Base-by-base conservation (phyloP, 1,140 invertebrate species). In the Tribolium castaneum region DNA sequence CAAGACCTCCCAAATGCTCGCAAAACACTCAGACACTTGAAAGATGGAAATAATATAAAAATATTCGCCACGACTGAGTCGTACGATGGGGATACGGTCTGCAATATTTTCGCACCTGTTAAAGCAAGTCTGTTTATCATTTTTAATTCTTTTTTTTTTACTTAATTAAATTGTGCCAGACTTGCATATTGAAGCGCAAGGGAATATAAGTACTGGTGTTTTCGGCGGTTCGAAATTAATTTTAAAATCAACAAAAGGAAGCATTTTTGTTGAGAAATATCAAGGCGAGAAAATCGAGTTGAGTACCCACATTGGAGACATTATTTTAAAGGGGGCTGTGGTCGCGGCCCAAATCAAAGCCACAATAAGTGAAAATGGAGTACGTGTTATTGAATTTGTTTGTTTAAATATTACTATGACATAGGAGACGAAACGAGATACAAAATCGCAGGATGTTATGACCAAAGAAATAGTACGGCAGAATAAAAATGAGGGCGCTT, bases 41-140 rank as follows among this genome's bases (percentile, higher is more conserved):
- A 54, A 35, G 30, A 76, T 14, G 74, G 56, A 1, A 70, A 74
- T 30, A 76, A 54, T 6, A 62, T 80, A 9, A 19, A 49, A 12
- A 52, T 76, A 19, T 52, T 51, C 7, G 19, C 39, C 10, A 13
- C 22, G 9, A 10, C 6, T 12, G 13, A 34, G 0, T 14, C 22
- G n/a, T 12, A 52, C 25, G 12, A 52, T 19, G 12, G 35, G 22
- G 39, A 72, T 19, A 49, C 30, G n/a, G 52, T 12, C 9, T 70
- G 76, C 19, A 82, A 70, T 19, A 77, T 84, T 51, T 70, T 80
- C 49, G 80, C 80, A 7, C 82, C 83, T 14, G 70, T 84, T 1
- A 84, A 84, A 81, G 82, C 83, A n/a, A 83, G 83, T 84, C 71
- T 70, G 16, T 45, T n/a, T 70, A 54, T 19, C 22, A 30, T 3